phyloP scores from a whole-genome alignment of 2,888 invertebrate species.

The Chloroclysta siterata region DNA sequence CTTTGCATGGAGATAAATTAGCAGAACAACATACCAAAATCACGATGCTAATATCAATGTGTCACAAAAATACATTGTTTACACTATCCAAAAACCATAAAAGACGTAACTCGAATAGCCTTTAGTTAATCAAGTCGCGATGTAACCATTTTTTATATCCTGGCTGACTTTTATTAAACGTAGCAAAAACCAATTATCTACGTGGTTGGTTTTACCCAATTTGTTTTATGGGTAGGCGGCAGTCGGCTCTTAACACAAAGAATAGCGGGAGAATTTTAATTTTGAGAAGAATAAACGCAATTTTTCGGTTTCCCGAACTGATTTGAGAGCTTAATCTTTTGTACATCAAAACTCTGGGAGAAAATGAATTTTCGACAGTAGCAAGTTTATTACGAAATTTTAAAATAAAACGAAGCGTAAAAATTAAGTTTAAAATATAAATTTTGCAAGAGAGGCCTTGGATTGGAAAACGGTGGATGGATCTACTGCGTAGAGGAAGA shows the following conservation, averaged over 20 bases:
- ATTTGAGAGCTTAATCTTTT: conserved; percentile 25
- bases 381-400: conserved; percentile 15
- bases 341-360: conserved; percentile 17
- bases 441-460: too few relatives aligned
- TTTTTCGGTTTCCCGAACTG: conserved; percentile 40
- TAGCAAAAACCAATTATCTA: conserved; percentile 41
- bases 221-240: conserved; percentile 37
- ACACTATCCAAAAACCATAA: background rate
- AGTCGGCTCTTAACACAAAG: conserved; percentile 28
- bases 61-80: background rate
- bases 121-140: conserved; percentile 30
- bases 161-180: conserved; percentile 36
- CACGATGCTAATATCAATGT: background rate
- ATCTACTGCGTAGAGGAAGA: too few relatives aligned
- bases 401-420: background rate
- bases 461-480: too few relatives aligned
- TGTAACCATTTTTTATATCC: conserved; percentile 33
- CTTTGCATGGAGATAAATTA: background rate
- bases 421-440: background rate
- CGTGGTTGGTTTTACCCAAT: conserved; percentile 35
- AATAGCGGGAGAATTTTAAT: conserved; percentile 37
- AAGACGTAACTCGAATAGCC: background rate
- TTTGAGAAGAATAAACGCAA: conserved; percentile 33
- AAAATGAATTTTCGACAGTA: conserved; percentile 16
- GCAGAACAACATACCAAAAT: background rate